Base-by-base conservation (phyloP, 92 coral and sea anemone genomes). In the Umimayanthus kanabou region DNA sequence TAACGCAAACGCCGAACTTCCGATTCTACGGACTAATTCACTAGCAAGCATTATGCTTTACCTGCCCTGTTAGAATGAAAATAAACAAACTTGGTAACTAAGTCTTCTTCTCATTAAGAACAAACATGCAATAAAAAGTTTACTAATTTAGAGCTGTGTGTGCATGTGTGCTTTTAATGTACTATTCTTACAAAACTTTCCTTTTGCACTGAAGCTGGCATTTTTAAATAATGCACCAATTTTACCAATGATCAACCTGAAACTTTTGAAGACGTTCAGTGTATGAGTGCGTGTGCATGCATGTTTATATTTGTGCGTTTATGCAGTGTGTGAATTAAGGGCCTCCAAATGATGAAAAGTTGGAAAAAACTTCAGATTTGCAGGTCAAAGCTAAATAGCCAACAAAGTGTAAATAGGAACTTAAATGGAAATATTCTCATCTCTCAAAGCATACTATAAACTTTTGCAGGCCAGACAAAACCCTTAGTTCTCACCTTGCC, bases 1-100 rank as follows among this genome's bases (percentile, higher is more conserved):
- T 83, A 43, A 83, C 37, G 65, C 87, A 83, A 82, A 83, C 78
- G 78, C 87, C 23, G 87, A 83, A 83, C 87, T 83, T 83, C 87
- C 58, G 77, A 83, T 83, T 83, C 30, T 83, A 67, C 22, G 87
- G 78, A 83, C 58, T 83, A 69, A 83, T 42, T 83, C 87, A 83
- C 61, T 83, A 83, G 87, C 87, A 70, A 83, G 87, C 77, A 83
- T 83, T 67, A 83, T 8, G 84, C 78, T 88, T 81, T 89, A 89
- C 66, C 87, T 80, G 88, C 94, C 94, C 94, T 92, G 94, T 86
- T 82, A 82, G 89, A 81, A 88, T 92, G 94, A 92, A 92, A 81
- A 87, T 80, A 87, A 73, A 79, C 65, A 79, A 66, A 81, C 85
- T 87, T 70, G 65, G 85, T 65, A 49, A 67, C 80, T 71, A 77